Conservation (phyloP, 1,140 invertebrate genomes). For the Rhopalosiphum maidis region DNA sequence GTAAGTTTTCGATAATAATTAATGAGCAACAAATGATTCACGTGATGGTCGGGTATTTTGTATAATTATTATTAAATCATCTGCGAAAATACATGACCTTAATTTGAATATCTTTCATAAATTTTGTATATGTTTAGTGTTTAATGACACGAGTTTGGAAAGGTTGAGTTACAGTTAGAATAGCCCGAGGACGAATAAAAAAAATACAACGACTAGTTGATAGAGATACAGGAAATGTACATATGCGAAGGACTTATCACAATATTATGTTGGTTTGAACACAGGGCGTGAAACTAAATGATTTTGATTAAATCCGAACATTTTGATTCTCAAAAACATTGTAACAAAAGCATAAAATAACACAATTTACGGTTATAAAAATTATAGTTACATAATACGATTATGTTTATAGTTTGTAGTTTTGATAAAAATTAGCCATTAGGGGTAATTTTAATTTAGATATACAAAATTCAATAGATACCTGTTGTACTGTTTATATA, state of each 20-base stretch:
- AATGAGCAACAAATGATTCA: background rate
- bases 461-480: background rate
- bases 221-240: background rate
- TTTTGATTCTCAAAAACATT: background rate
- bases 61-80: background rate
- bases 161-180: constrained; percentile 49
- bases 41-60: background rate
- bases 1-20: background rate
- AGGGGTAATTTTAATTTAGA: background rate
- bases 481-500: background rate
- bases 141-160: constrained; percentile 38
- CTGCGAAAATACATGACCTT: constrained; percentile 26
- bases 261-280: background rate
- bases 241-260: background rate
- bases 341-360: background rate
- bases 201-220: constrained; percentile 32
- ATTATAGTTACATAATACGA: background rate
- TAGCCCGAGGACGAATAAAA: constrained; percentile 28
- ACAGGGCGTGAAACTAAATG: background rate
- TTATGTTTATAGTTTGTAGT: background rate
- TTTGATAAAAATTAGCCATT: background rate
- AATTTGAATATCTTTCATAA: background rate
- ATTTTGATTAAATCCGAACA: background rate
- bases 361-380: background rate
- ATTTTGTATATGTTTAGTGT: background rate